Percentiles rank a stretch among this genome's conserved stretches.
phyloP scores from a whole-genome alignment of 37 sponge, comb jelly and placozoan species.

The Chondrosia reniformis region DNA sequence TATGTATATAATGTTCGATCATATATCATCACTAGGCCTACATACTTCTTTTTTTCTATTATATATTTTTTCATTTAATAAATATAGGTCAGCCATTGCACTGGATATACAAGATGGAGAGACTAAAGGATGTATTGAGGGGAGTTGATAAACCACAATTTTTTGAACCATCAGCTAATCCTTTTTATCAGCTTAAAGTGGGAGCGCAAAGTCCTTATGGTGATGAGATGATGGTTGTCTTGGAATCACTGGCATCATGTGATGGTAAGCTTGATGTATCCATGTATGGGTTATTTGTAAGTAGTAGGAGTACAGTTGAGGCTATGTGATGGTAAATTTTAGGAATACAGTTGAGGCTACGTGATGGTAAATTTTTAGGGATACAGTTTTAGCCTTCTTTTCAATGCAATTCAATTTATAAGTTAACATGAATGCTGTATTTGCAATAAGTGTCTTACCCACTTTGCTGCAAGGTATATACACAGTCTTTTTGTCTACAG shows the following conservation, averaged over 20 bases:
- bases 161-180: constrained; percentile 35
- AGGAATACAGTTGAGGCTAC: not conserved
- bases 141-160: constrained; percentile 49
- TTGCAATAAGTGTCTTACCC: too few relatives aligned
- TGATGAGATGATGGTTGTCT: constrained; percentile 47
- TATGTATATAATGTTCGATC: too few relatives aligned
- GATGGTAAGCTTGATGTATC: constrained; percentile 45
- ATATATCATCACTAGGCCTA: too few relatives aligned
- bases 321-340: constrained; percentile 41
- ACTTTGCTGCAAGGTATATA: too few relatives aligned
- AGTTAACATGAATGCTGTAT: too few relatives aligned
- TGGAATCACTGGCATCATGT: constrained; percentile 47
- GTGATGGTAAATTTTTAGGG: too few relatives aligned
- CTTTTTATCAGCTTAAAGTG: constrained; percentile 46
- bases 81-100: constrained; percentile 59
- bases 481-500: too few relatives aligned
- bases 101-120: constrained; percentile 47
- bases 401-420: too few relatives aligned
- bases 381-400: too few relatives aligned
- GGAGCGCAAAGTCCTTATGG: constrained; percentile 66
- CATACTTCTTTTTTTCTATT: too few relatives aligned
- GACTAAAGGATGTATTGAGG: constrained; percentile 11
- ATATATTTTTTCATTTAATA: too few relatives aligned
- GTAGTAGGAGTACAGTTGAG: constrained; percentile 45
- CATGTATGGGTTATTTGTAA: constrained; percentile 58